phyloP scores from a whole-genome alignment of 1,140 invertebrate genomes.

The Drosophila mayri region DNA sequence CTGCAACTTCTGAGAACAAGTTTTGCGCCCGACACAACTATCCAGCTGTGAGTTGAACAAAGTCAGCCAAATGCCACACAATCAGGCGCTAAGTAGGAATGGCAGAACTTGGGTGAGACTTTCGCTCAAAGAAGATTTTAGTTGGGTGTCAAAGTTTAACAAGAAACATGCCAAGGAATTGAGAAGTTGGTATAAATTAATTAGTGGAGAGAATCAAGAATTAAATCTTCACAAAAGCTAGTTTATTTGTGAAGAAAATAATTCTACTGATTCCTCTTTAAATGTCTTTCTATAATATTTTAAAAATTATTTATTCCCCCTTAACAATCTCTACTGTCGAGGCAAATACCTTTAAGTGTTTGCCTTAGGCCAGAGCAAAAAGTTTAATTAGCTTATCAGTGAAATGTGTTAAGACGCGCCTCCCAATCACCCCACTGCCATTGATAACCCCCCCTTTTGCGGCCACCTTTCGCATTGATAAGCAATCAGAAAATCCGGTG shows the following conservation, averaged over 20 bases:
- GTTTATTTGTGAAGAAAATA: not conserved
- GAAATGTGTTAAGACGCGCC: slow-evolving; percentile 21
- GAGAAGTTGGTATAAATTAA: not conserved
- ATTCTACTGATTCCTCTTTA: no score
- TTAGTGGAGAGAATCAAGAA: no score
- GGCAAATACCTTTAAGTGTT: not conserved
- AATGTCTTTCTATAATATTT: not conserved
- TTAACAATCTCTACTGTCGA: not conserved
- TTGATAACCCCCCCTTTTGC: not conserved
- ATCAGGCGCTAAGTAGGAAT: slow-evolving; percentile 1
- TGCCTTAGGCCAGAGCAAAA: slow-evolving; percentile 4
- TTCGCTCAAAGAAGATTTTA: not conserved
- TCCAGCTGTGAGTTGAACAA: slow-evolving; percentile 58
- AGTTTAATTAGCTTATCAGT: slow-evolving; percentile 39
- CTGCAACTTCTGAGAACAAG: slow-evolving; percentile 26
- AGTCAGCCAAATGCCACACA: slow-evolving; percentile 12
- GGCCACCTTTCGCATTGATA: slow-evolving; percentile 27
- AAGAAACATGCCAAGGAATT: not conserved
- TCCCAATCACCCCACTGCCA: slow-evolving; percentile 17
- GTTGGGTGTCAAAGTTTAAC: slow-evolving; percentile 1
- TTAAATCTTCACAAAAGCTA: no score
- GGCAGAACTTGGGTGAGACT: slow-evolving; percentile 4
- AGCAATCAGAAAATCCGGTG: slow-evolving; percentile 53
- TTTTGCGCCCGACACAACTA: slow-evolving; percentile 28
- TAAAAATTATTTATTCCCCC: not conserved